These are phyloP conservation scores for Struthio camelus DNA, from an alignment of 2,113 vertebrate genomes.

Conservation along the genomic window DNA sequence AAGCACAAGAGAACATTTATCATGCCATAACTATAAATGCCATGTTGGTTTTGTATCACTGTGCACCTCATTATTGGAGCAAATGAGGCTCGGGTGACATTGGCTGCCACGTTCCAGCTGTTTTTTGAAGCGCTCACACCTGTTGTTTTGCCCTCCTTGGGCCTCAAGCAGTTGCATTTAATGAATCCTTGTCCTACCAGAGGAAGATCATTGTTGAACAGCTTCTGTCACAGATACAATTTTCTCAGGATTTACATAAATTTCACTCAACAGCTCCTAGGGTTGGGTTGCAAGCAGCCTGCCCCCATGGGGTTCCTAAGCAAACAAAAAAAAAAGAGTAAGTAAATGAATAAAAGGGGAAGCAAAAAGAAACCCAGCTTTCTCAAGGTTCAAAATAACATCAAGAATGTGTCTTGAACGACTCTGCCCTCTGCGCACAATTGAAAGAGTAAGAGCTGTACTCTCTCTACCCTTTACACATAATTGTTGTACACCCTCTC, in stretches of 20 bases:
- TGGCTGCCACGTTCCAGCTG: conserved; percentile 50
- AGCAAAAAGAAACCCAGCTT: background rate
- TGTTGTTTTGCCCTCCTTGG: conserved; percentile 55
- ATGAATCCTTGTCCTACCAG: conserved; percentile 48
- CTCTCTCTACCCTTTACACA: background rate
- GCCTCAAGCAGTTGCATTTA: conserved; percentile 41
- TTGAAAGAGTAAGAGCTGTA: background rate
- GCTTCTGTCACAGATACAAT: background rate
- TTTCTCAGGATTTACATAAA: conserved; percentile 43
- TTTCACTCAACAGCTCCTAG: conserved; percentile 40
- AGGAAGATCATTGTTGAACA: conserved; percentile 52
- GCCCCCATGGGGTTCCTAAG: background rate
- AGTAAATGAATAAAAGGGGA: conserved; percentile 34
- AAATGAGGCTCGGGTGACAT: conserved; percentile 55
- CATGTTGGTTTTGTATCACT: conserved; percentile 59
- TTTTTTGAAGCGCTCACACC: conserved; percentile 59
- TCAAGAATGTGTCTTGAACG: background rate
- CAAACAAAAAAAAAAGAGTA: background rate
- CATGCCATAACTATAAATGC: conserved; percentile 52
- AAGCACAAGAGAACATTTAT: conserved; percentile 44
- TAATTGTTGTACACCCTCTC: background rate
- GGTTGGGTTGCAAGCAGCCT: background rate
- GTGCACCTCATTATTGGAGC: conserved; percentile 33
- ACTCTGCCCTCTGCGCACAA: background rate
- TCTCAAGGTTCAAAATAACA: conserved; percentile 15